Evolutionary conservation across 2,797 vertebrate species (phyloP), one percentile per base, ranked within the genome.

Genomic region (Hydrocynus forskahlii): DNA sequence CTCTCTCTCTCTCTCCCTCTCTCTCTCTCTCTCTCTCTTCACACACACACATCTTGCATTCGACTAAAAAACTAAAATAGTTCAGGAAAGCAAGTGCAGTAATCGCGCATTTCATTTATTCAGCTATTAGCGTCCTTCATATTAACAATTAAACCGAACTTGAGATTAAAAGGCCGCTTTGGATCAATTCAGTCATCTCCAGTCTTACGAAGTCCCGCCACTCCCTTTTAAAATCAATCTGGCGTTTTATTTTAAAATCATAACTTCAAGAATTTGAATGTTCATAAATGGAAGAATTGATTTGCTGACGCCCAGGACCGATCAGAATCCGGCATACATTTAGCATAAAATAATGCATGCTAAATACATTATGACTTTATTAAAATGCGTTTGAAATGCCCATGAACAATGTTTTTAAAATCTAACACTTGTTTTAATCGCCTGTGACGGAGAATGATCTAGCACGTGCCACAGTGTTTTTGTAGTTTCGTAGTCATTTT

Each of bases 241-340:
- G 16, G 13, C 60, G 48, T 35, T 77, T 73, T 9, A 38, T 71
- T 77, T 78, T 45, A 54, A 78, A 13, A 78, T 81, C 38, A 54
- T 83, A 78, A 83, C 25, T 82, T 40, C 12, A 4, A 52, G 3
- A 12, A 48, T 66, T 77, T 78, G 29, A 54, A 78, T 17, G 75
- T 81, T 84, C 23, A 54, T 83, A 78, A 83, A 12, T 54, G 68
- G 69, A 54, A 66, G 29, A 52, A 72, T 78, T 67, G 62, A 83
- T 83, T 81, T 38, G 68, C 66, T 48, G 68, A 43, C 40, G 25
- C 52, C 17, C 68, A 78, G 82, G 68, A 76, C 43, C 63, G 70
- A 66, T 78, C 16, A 55, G 52, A 70, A 70, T 70, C 16, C 35
- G 35, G 12, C 50, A 63, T 64, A 63, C 55, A 84, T 81, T 79